Conservation (phyloP, 2,797 vertebrate species). For the Peromyscus melanophrys region DNA sequence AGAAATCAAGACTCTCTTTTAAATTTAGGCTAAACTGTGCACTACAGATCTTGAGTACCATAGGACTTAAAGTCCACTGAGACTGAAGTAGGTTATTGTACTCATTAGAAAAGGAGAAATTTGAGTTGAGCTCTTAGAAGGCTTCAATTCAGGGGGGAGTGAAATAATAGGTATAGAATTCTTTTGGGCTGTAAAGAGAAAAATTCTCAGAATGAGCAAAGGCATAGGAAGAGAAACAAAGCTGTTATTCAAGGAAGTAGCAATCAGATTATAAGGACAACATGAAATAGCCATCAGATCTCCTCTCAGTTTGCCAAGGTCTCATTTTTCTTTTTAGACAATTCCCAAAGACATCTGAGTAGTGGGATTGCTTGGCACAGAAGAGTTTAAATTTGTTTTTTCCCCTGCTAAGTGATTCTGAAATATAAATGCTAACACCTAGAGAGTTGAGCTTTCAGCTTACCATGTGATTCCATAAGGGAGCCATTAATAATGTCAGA, state of each 20-base stretch:
- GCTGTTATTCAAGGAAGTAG: not conserved
- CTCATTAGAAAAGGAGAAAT: conserved; percentile 12
- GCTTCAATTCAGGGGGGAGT: not conserved
- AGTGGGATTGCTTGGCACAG: conserved; percentile 64
- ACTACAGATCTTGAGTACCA: not conserved
- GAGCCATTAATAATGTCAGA: conserved; percentile 93
- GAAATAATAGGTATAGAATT: conserved; percentile 17
- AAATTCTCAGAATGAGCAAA: not conserved
- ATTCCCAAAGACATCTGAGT: conserved; percentile 83
- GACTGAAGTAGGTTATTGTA: not conserved
- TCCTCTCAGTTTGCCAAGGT: not conserved
- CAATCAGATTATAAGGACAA: conserved; percentile 23
- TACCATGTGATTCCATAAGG: conserved; percentile 92
- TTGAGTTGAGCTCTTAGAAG: not conserved
- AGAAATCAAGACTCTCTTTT: not conserved
- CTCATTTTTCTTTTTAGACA: conserved; percentile 56
- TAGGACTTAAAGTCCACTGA: not conserved
- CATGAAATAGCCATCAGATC: not conserved
- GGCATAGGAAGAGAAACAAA: not conserved
- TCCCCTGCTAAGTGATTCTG: conserved; percentile 88
- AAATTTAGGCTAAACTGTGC: not conserved
- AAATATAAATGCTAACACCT: conserved; percentile 93
- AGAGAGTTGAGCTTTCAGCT: conserved; percentile 90
- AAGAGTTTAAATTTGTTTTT: conserved; percentile 79
- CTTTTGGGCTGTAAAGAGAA: not conserved